Base-by-base conservation (phyloP, 1,140 invertebrate species). In the Bombus vancouverensis region DNA sequence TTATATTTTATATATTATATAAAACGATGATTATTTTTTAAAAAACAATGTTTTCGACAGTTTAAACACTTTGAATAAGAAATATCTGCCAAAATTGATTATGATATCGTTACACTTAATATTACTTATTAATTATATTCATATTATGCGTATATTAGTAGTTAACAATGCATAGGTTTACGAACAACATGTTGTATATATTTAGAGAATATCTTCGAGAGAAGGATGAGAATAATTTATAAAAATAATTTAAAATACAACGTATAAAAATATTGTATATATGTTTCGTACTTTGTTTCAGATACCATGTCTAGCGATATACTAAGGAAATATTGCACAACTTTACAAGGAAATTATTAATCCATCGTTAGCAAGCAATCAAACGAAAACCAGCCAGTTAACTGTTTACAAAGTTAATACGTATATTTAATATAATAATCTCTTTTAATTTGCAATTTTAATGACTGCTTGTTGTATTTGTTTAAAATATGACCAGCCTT, bases 251-350 rank as follows among this genome's bases (percentile, higher is more conserved):
- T 22, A 0, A 53, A 53, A 22, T 8, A 2, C 47, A 22, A 18
- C 1, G 47, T 22, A 53, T 53, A 53, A 22, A 53, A 53, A 53
- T 53, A 25, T 53, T 10, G 28, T 53, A 32, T n/a, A 10, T 70
- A 42, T 39, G 25, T 2, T 47, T 34, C 2, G 5, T 72, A 53
- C 65, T 73, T 65, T 80, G 77, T 85, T 85, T 39, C 83, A 85
- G 83, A 34, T 85, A 59, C 28, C 44, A 32, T 32, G 59, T 39
- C 32, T 28, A 28, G 9, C 10, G 13, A 2, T 42, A n/a, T 22
- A 10, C 34, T 22, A 25, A 44, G 28, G 25, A 28, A 57, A 34
- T 71, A 81, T 22, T 44, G 15, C n/a, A 12, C 73, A 28, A 77
- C 9, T 13, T 42, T 13, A 8, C 37, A 44, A 81, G 37, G 42